Percentiles rank a stretch among this genome's conserved stretches.
Evolutionary conservation across 2,113 vertebrate species (phyloP).

Genomic region (Chloebia gouldiae): DNA sequence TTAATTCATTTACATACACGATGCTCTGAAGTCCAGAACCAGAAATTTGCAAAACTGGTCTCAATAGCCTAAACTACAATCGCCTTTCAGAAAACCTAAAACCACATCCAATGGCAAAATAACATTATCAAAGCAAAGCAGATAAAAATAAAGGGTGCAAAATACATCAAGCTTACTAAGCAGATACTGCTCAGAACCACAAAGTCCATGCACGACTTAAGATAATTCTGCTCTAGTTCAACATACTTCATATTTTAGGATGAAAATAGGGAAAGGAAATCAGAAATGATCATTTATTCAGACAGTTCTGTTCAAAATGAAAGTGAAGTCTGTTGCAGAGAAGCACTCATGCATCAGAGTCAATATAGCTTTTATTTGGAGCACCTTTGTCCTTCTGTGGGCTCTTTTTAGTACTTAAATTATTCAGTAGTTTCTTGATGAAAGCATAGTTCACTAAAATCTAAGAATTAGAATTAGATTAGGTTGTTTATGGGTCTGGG

Average conservation of each 20-base stretch:
- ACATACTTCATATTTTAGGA: background rate
- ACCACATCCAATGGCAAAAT: background rate
- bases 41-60: background rate
- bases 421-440: background rate
- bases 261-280: background rate
- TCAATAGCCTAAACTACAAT: background rate
- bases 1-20: background rate
- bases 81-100: background rate
- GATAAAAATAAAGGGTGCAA: background rate
- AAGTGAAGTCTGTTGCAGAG: background rate
- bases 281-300: background rate
- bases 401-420: background rate
- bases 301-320: background rate
- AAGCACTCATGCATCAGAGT: background rate
- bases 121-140: background rate
- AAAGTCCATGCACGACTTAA: background rate
- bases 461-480: background rate
- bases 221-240: background rate
- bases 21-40: background rate
- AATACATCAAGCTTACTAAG: background rate
- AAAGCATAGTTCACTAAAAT: background rate
- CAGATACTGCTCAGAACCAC: background rate
- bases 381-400: background rate
- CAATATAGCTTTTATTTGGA: background rate
- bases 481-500: background rate